Evolutionary conservation across 2,888 invertebrate genomes (phyloP), one percentile per base, ranked within the genome.

Genomic region (Diabrotica balteata): DNA sequence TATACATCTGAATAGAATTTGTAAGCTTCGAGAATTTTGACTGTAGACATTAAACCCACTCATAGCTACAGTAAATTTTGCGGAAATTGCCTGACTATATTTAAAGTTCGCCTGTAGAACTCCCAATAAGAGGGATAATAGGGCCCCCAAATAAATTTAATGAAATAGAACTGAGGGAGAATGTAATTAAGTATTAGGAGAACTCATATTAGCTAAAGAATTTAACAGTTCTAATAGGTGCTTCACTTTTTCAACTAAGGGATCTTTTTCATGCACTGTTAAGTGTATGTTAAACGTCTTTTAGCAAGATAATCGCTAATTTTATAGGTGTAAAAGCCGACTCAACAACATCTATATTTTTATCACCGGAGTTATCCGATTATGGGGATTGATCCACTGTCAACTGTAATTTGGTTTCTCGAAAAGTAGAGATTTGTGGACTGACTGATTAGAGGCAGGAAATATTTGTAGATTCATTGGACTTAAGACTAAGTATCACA

Each of bases 121-220:
- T 17, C 17, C 17, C 17, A 17, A 2, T 17, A 17, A 17, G 17
- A 17, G 2, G 2, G 17, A 86, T 86, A 92, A 86, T 92, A 92
- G 65, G 92, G 92, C 78, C 92, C 85, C 92, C 92, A 92, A 46
- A 92, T 92, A 10, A 88, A 88, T 85, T 91, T 91, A 66, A 89
- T 87, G 58, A 87, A 84, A 44, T 87, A 83, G 80, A 88, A 17
- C 86, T 64, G 79, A 72, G 11, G 80, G 66, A 46, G 77, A 69
- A 71, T 79, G 76, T 60, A 90, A 84, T 84, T 90, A 90, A 4
- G 89, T 89, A 67, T 88, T 81, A 43, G 85, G 82, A 73, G 75
- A 83, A 78, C 78, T 76, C 74, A 84, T 50, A 58, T 68, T 72
- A 17, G 59, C 49, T 74, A 78, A 59, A 4, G 84, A 77, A 76